Conservation (phyloP, 1,140 invertebrate genomes). For the Drosophila grimshawi region DNA sequence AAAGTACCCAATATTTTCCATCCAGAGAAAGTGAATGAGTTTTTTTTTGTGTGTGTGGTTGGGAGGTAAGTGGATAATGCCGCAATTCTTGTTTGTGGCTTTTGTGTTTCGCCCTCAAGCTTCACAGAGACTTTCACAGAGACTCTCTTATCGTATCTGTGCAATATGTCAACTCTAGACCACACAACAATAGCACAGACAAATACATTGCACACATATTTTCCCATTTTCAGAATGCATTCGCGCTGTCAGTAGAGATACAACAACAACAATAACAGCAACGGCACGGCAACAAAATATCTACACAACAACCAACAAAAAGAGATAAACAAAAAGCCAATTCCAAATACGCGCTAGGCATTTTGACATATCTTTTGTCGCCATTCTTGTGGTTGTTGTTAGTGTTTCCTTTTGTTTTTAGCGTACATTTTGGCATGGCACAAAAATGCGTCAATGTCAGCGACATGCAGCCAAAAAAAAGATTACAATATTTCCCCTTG, state of each 20-base stretch:
- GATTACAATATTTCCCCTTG: conserved; percentile 5
- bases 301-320: conserved; percentile 9
- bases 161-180: conserved; percentile 45
- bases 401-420: conserved; percentile 36
- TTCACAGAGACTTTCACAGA: background rate
- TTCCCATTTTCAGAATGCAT: conserved; percentile 38
- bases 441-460: conserved; percentile 51
- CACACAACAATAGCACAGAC: conserved; percentile 16
- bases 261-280: conserved; percentile 49
- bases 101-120: conserved; percentile 5
- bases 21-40: conserved; percentile 13
- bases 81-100: background rate
- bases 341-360: conserved; percentile 48
- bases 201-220: conserved; percentile 29
- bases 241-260: conserved; percentile 26
- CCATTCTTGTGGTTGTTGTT: conserved; percentile 39
- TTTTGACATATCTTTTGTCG: conserved; percentile 62
- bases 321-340: conserved; percentile 51
- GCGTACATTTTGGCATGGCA: conserved; percentile 7
- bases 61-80: background rate
- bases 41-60: background rate
- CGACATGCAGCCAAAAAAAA: conserved; percentile 29
- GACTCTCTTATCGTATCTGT: conserved; percentile 23
- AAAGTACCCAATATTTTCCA: too few relatives aligned
- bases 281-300: background rate